Evolutionary conservation across 2,888 invertebrate genomes (phyloP), one percentile per base, ranked within the genome.

Genomic region (Cenopis cana): DNA sequence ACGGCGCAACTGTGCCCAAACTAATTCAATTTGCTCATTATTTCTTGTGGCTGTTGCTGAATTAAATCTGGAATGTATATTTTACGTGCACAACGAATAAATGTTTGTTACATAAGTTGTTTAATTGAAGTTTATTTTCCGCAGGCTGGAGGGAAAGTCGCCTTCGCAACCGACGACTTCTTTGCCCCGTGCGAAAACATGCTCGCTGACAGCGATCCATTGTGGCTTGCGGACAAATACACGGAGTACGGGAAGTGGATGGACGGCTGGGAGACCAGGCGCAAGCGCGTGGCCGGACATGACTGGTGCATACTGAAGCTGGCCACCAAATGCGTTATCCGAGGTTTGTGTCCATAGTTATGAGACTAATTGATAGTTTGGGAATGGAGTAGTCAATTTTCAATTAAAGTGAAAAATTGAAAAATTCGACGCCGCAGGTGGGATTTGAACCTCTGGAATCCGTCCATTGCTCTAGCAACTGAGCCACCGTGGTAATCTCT

Each of bases 191-290:
- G 95, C 12, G 95, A 95, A 79, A 94, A 94, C 77, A 91, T 95
- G 86, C 80, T 95, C 17, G 84, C 89, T 33, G 94, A 94, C 59
- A 83, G 85, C 0, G 94, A 94, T 3, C 94, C 95, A 0, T 82
- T 94, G 14, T 95, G 94, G 85, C 92, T 94, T 17, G 85, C 93
- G 6, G 94, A 94, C 0, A 91, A 93, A 73, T 95, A 93, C 80
- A 95, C 95, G 0, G 94, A 94, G 62, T 95, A 85, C 71, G 95
- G 95, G 0, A 95, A 95, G 79, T 95, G 95, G 95, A 95, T 95
- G 95, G 95, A 95, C 75, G 95, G 95, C 0, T 95, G 95, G 95
- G 95, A 95, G 82, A 95, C 95, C 0, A 85, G 95, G 14, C 89
- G 95, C 68, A 95, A 94, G 79, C 86, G 95, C 68, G 90, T 91